A percentile compares a stretch with the other conserved stretches of the same genome.
Conservation (phyloP, 2,113 vertebrate genomes). For the Eretmochelys imbricata region DNA sequence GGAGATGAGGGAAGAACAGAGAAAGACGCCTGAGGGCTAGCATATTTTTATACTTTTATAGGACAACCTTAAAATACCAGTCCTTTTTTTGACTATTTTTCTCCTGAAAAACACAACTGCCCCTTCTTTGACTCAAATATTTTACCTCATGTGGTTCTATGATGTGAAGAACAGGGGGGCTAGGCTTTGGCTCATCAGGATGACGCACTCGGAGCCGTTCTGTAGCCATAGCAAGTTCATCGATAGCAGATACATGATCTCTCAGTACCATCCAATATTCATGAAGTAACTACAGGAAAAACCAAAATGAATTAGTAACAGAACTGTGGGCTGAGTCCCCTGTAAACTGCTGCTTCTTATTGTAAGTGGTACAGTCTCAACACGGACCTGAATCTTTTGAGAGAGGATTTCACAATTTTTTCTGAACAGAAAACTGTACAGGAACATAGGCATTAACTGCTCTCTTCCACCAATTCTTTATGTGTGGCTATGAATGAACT, state of each 20-base stretch:
- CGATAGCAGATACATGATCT: conserved; percentile 95
- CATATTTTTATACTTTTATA: not conserved
- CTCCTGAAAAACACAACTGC: not conserved
- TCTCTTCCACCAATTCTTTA: not conserved
- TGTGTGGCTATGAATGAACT: not conserved
- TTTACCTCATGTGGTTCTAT: conserved; percentile 95
- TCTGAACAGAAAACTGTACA: not conserved
- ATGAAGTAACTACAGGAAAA: conserved; percentile 86
- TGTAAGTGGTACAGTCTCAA: not conserved
- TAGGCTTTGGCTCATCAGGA: conserved; percentile 93
- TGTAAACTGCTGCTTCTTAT: not conserved
- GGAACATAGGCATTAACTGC: not conserved
- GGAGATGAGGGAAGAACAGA: not conserved
- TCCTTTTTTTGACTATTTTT: not conserved
- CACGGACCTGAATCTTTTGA: not conserved
- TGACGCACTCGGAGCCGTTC: conserved; percentile 92
- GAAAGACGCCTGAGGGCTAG: not conserved
- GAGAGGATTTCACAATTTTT: not conserved
- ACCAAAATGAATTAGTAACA: conserved; percentile 1
- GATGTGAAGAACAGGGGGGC: conserved; percentile 90
- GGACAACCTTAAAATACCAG: not conserved
- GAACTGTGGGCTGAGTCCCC: not conserved
- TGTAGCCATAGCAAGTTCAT: conserved; percentile 97
- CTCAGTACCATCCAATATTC: conserved; percentile 98
- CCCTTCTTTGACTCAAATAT: not conserved